phyloP scores from a whole-genome alignment of 2,113 vertebrate species.

The Daboia siamensis region DNA sequence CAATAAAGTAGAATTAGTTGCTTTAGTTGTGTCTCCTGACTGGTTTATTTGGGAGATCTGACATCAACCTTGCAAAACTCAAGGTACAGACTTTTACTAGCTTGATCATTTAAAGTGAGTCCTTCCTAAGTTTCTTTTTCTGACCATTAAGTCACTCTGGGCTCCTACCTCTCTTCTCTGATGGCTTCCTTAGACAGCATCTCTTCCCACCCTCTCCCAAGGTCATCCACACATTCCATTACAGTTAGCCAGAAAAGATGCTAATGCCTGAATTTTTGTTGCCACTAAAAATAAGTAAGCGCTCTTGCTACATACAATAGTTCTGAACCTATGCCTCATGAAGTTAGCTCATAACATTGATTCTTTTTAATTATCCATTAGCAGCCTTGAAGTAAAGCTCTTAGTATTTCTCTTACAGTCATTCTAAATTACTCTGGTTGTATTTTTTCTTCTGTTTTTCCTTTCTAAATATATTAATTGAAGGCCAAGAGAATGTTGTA shows the following conservation, averaged over 20 bases:
- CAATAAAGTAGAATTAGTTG: background rate
- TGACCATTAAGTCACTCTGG: background rate
- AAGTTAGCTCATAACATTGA: background rate
- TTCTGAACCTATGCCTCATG: background rate
- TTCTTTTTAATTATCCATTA: background rate
- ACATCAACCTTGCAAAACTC: background rate
- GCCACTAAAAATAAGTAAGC: background rate
- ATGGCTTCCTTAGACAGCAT: background rate
- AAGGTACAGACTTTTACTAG: background rate
- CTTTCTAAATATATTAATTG: background rate
- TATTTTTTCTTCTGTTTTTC: background rate
- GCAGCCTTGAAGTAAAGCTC: background rate
- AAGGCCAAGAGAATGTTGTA: background rate
- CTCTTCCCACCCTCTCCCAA: background rate
- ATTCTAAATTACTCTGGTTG: background rate
- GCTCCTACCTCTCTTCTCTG: background rate
- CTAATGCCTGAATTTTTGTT: background rate
- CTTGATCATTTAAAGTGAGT: background rate
- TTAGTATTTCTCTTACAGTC: background rate
- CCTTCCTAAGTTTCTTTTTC: background rate
- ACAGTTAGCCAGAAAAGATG: background rate
- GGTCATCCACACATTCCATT: background rate
- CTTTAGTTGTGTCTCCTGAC: background rate
- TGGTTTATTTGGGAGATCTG: background rate
- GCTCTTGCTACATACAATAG: background rate